Base-by-base conservation (phyloP, 2,888 invertebrate species). In the Sesia apiformis region DNA sequence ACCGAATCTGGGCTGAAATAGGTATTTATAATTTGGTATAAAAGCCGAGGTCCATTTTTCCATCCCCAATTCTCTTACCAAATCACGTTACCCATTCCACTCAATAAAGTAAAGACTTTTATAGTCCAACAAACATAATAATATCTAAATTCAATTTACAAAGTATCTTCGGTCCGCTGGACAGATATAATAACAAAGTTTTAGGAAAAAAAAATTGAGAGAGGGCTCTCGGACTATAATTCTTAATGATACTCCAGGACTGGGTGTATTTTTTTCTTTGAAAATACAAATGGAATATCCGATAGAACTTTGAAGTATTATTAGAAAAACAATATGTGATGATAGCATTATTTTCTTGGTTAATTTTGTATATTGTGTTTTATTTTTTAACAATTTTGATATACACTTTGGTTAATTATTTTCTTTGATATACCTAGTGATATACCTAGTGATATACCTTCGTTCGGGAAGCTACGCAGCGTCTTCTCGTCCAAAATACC, bases 81-180 rank as follows among this genome's bases (percentile, higher is more conserved):
- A 54, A 58, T 56, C 58, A 60, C 60, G 58, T 58, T 54, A 57
- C 54, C 54, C 56, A 57, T 55, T 60, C 57, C 53, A 59, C 63
- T 60, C 68, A 66, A 69, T 72, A 70, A 68, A 69, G 64, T 69
- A 67, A 72, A 69, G 63, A 66, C 63, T 66, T 66, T 62, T 60
- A 70, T 69, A 66, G 68, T 63, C 66, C 63, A 71, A 68, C 65
- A 66, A 72, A 75, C 66, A 72, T 67, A 70, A 74, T 72, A 69
- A 74, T 75, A 71, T 70, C 71, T 65, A 63, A 68, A 75, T 74
- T 75, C 72, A 72, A 74, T 75, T 74, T 69, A 62, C 61, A 58
- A 62, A 69, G 67, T 61, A 63, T 60, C 64, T 59, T 60, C 58
- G 61, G 56, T 58, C 52, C 53, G 52, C 38, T 56, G 55, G 52